Evolutionary conservation across 2,797 vertebrate genomes (phyloP).

Genomic region (Oreonectes daqikongensis): DNA sequence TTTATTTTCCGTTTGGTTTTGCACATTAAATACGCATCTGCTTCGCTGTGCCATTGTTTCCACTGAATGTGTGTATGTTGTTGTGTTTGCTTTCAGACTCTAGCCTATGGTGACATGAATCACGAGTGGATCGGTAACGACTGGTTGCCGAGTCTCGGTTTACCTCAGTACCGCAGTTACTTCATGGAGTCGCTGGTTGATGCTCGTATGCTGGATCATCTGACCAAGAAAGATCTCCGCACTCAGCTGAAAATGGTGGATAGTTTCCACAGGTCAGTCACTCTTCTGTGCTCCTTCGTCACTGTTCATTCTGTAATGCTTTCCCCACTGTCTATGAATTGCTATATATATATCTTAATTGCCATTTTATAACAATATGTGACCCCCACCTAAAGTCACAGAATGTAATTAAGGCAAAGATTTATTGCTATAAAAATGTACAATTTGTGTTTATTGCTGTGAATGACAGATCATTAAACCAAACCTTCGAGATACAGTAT

Average conservation of each 20-base stretch:
- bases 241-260: conserved; percentile 98
- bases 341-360: too few relatives aligned
- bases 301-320: too few relatives aligned
- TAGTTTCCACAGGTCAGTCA: conserved; percentile 91
- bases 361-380: too few relatives aligned
- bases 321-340: too few relatives aligned
- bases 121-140: conserved; percentile 98
- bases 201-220: conserved; percentile 95
- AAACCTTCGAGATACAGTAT: too few relatives aligned
- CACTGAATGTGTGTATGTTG: not conserved
- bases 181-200: conserved; percentile 99
- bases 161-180: conserved; percentile 96
- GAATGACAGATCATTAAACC: too few relatives aligned
- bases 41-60: not conserved
- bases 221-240: conserved; percentile 96
- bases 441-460: too few relatives aligned
- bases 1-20: too few relatives aligned
- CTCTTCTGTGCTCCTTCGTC: too few relatives aligned
- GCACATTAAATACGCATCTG: not conserved
- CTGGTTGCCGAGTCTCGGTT: conserved; percentile 92
- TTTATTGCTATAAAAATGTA: too few relatives aligned
- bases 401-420: too few relatives aligned
- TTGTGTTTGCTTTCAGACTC: conserved; percentile 73
- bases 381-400: too few relatives aligned
- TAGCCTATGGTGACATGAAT: conserved; percentile 98